These are phyloP conservation scores for Hoplostethus mediterraneus DNA, from an alignment of 2,797 vertebrate species.

Conservation along the genomic window DNA sequence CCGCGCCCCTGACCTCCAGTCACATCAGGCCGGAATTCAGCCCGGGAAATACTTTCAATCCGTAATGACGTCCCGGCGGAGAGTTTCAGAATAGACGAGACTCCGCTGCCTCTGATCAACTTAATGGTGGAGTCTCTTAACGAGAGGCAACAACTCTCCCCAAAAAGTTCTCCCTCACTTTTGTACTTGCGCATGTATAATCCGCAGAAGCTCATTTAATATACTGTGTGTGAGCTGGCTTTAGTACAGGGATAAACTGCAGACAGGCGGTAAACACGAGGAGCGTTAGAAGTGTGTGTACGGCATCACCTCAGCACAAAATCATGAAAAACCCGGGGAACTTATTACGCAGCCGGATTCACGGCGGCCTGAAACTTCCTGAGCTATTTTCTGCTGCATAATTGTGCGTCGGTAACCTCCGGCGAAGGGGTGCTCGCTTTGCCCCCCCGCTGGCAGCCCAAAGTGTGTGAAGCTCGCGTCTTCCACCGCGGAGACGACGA, in stretches of 20 bases:
- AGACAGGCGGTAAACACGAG: conserved; percentile 13
- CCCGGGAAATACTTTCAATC: conserved; percentile 61
- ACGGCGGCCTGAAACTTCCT: conserved; percentile 38
- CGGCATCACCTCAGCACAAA: conserved; percentile 30
- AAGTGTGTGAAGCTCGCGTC: conserved; percentile 28
- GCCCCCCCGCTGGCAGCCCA: conserved; percentile 39
- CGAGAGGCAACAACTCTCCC: conserved; percentile 10
- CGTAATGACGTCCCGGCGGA: conserved; percentile 44
- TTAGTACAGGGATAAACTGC: neutral
- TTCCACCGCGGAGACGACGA: conserved; percentile 56
- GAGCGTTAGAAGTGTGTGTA: neutral
- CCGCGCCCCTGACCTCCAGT: conserved; percentile 57
- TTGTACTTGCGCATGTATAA: conserved; percentile 16
- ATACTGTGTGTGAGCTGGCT: conserved; percentile 2
- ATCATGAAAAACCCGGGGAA: conserved; percentile 21
- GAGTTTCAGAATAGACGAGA: conserved; percentile 42
- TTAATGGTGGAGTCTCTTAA: conserved; percentile 56
- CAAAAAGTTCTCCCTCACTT: conserved; percentile 33
- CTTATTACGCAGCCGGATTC: conserved; percentile 35
- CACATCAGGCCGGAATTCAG: conserved; percentile 59
- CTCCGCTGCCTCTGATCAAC: conserved; percentile 59
- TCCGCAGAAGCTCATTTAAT: conserved; percentile 1
- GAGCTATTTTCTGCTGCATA: conserved; percentile 49
- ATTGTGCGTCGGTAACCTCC: conserved; percentile 38
- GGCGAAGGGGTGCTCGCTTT: conserved; percentile 38